Conservation (phyloP, 53 echinoderm and acorn worm species). For the Arbacia lixula region DNA sequence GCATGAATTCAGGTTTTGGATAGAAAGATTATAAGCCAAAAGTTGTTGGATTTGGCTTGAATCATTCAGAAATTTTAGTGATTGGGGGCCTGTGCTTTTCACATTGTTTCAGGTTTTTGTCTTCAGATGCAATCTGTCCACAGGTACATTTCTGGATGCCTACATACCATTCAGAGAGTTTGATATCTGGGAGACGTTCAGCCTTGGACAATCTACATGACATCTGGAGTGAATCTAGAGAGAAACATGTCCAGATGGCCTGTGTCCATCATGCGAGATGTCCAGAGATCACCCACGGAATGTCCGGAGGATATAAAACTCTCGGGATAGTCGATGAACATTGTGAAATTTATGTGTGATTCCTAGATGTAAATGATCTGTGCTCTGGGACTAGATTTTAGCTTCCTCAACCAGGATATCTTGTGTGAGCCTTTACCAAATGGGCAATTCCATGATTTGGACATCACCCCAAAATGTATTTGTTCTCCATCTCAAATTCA, state of each 20-base stretch:
- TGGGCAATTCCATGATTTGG: neutral
- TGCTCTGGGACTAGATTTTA: neutral
- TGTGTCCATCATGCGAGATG: neutral
- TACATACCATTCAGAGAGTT: neutral
- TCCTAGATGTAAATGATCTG: neutral
- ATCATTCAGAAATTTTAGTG: neutral
- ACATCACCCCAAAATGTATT: neutral
- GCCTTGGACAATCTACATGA: neutral
- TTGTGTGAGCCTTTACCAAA: neutral
- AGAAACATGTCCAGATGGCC: neutral
- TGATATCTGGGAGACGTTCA: neutral
- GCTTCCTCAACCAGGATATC: neutral
- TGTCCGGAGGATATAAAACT: neutral
- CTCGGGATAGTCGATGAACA: neutral
- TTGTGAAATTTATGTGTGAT: neutral
- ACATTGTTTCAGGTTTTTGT: neutral
- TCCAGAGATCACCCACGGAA: neutral
- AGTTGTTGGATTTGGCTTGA: neutral
- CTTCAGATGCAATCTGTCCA: neutral
- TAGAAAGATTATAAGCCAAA: neutral
- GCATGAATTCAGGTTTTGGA: conserved; percentile 12
- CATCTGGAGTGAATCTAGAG: neutral
- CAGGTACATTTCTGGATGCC: neutral
- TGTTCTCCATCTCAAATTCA: neutral
- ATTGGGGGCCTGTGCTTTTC: neutral